Evolutionary conservation across 2,797 vertebrate genomes (phyloP).

Genomic region (Enteromius mattozi): DNA sequence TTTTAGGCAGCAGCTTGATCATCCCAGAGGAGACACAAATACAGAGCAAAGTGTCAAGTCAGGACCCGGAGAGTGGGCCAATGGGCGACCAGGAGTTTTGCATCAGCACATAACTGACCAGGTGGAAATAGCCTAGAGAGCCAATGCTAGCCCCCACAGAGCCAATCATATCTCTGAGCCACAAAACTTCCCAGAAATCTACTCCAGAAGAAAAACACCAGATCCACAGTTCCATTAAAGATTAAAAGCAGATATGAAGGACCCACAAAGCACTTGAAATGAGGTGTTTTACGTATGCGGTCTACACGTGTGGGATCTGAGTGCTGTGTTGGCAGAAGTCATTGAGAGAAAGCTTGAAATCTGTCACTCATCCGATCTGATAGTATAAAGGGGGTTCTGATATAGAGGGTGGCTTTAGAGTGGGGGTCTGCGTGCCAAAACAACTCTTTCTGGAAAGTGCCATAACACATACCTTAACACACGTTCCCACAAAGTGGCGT

Average conservation of each 20-base stretch:
- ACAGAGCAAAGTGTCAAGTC: conserved; percentile 73
- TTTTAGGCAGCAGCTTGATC: conserved; percentile 74
- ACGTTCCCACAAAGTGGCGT: conserved; percentile 51
- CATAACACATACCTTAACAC: conserved; percentile 53
- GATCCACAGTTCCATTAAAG: conserved; percentile 30
- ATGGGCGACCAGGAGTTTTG: conserved; percentile 72
- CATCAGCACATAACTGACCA: conserved; percentile 67
- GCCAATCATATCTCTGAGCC: conserved; percentile 41
- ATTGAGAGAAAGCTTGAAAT: conserved; percentile 57
- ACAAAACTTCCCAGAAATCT: conserved; percentile 30
- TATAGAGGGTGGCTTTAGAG: conserved; percentile 52
- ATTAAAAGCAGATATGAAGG: conserved; percentile 36
- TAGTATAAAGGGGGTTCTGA: conserved; percentile 40
- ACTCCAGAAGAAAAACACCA: conserved; percentile 41
- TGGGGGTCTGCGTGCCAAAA: conserved; percentile 50
- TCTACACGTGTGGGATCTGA: conserved; percentile 34
- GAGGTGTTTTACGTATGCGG: conserved; percentile 37
- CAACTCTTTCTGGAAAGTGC: conserved; percentile 52
- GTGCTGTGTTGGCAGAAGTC: conserved; percentile 50
- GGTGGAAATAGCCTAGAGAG: conserved; percentile 70
- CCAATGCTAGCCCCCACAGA: conserved; percentile 41
- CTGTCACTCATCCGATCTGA: conserved; percentile 51
- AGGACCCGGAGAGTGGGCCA: conserved; percentile 70
- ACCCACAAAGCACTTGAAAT: conserved; percentile 17
- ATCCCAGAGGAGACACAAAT: conserved; percentile 74